Evolutionary conservation across 2,797 vertebrate genomes (phyloP).

Genomic region (Philypnodon macrostomus): DNA sequence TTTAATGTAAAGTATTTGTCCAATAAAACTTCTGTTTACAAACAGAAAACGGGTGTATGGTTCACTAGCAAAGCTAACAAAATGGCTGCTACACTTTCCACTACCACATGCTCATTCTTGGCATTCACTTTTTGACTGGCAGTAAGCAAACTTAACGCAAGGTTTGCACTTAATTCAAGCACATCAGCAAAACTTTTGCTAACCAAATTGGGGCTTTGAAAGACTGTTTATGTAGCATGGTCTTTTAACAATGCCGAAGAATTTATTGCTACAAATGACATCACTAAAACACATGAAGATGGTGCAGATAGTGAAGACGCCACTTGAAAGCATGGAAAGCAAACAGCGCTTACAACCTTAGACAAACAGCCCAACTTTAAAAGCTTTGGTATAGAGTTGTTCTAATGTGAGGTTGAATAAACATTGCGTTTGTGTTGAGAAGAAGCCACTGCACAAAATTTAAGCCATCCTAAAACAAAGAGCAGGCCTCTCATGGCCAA

Average conservation of each 20-base stretch:
- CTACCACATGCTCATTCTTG: not conserved
- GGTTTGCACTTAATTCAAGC: not conserved
- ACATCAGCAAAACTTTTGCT: not conserved
- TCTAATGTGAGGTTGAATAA: conserved; percentile 9
- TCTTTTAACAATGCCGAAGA: too few species aligned
- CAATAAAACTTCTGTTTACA: too few species aligned
- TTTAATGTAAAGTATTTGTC: too few species aligned
- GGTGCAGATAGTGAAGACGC: not conserved
- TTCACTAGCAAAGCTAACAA: too few species aligned
- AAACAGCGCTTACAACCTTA: conserved; percentile 4
- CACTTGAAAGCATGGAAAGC: conserved; percentile 9
- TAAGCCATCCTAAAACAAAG: conserved; percentile 34
- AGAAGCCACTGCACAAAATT: conserved; percentile 16
- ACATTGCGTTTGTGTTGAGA: conserved; percentile 12
- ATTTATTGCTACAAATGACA: conserved; percentile 11
- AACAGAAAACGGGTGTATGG: too few species aligned
- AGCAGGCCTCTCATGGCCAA: conserved; percentile 41
- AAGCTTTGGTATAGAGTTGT: conserved; percentile 7
- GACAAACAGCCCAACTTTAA: conserved; percentile 2
- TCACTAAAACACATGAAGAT: not conserved
- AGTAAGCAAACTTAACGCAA: conserved; percentile 9
- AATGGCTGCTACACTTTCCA: too few species aligned
- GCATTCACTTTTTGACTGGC: conserved; percentile 16
- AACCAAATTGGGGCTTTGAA: conserved; percentile 2
- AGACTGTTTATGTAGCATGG: not conserved